Percentiles rank a stretch among this genome's conserved stretches.
These are phyloP conservation scores for Lepus townsendii DNA, from an alignment of 2,797 vertebrate species.

Conservation along the genomic window DNA sequence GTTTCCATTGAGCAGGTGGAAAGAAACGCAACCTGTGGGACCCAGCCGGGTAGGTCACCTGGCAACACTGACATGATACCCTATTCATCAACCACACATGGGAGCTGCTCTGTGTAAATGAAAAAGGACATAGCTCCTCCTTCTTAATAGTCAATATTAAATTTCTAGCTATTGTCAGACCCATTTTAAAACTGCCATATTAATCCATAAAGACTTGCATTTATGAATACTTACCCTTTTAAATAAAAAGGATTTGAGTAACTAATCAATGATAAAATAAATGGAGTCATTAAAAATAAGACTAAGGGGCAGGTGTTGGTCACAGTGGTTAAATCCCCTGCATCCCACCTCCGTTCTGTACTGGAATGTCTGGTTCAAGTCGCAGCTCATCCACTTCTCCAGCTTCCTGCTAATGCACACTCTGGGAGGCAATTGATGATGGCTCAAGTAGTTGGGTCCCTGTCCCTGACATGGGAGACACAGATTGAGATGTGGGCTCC, in stretches of 20 bases:
- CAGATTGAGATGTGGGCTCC: too few relatives aligned
- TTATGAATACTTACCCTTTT: neutral
- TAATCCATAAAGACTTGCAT: neutral
- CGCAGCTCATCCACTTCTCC: too few relatives aligned
- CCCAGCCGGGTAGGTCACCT: neutral
- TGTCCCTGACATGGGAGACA: too few relatives aligned
- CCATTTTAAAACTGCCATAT: constrained; percentile 6
- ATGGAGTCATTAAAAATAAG: constrained; percentile 25
- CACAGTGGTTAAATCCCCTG: too few relatives aligned
- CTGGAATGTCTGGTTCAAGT: too few relatives aligned
- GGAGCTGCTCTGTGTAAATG: neutral
- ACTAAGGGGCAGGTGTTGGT: neutral
- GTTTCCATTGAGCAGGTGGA: neutral
- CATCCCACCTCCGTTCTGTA: too few relatives aligned
- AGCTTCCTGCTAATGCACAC: too few relatives aligned
- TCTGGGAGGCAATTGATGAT: too few relatives aligned
- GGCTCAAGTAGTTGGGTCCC: too few relatives aligned
- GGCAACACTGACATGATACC: neutral
- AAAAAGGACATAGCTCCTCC: neutral
- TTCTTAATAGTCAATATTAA: neutral
- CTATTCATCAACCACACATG: neutral
- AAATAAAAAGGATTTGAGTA: neutral
- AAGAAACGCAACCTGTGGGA: neutral
- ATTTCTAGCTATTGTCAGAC: neutral
- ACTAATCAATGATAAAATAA: constrained; percentile 25